phyloP scores from a whole-genome alignment of 2,888 invertebrate species.

The Yponomeuta evonymella region DNA sequence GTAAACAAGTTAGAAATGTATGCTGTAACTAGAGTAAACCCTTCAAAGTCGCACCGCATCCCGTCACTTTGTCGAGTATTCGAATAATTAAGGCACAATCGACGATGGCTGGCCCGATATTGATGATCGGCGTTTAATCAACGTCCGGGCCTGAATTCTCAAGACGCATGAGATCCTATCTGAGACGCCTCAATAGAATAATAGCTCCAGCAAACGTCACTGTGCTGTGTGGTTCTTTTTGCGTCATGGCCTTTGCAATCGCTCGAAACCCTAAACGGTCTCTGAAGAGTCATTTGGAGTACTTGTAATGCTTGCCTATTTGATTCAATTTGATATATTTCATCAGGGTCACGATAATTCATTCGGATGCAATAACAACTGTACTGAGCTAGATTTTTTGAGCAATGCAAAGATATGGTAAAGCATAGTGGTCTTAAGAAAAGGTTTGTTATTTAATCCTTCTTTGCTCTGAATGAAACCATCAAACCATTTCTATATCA shows the following conservation, averaged over 20 bases:
- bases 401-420: neutral
- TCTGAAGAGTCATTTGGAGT: neutral
- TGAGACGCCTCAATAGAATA: neutral
- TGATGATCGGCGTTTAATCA: constrained; percentile 63
- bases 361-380: no score
- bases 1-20: no score
- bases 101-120: constrained; percentile 53
- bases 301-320: neutral
- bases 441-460: neutral
- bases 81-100: constrained; percentile 29
- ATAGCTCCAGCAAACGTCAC: neutral
- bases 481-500: neutral
- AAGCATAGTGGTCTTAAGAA: no score
- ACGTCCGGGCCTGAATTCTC: constrained; percentile 37
- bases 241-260: neutral
- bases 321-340: neutral
- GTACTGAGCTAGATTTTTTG: neutral
- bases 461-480: neutral
- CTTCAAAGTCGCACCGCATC: constrained; percentile 12
- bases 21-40: neutral
- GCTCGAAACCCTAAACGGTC: neutral
- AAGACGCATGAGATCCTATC: constrained; percentile 8
- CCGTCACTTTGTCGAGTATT: constrained; percentile 32
- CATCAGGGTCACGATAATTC: no score
- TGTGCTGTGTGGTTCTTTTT: neutral